Percentiles rank a stretch among this genome's conserved stretches.
These are phyloP conservation scores for Phymatocera aterrima DNA, from an alignment of 2,888 invertebrate species.

Conservation along the genomic window DNA sequence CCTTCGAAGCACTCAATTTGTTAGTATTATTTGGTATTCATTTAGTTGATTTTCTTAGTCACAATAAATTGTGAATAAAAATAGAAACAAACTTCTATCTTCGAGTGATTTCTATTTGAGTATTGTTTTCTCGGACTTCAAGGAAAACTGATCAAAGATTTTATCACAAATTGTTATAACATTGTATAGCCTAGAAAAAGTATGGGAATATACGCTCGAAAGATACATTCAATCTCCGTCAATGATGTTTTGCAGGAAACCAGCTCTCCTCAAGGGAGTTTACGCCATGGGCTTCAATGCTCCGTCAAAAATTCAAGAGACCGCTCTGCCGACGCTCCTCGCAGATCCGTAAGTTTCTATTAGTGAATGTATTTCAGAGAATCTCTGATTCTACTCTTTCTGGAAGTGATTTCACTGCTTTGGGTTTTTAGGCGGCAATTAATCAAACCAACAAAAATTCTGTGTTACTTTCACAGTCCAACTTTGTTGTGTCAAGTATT, in stretches of 20 bases:
- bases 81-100: background rate
- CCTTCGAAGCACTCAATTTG: slow-evolving; percentile 91
- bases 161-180: background rate
- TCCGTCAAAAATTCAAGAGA: slow-evolving; percentile 99
- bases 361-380: background rate
- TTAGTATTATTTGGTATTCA: slow-evolving; percentile 72
- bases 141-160: background rate
- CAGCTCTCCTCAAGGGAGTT: slow-evolving; percentile 93
- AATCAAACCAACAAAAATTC: background rate
- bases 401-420: background rate
- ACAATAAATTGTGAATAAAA: background rate
- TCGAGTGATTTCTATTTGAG: background rate
- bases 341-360: slow-evolving; percentile 86
- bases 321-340: slow-evolving; percentile 94
- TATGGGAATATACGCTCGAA: background rate
- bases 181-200: background rate
- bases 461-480: background rate
- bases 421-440: background rate
- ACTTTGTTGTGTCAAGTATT: background rate
- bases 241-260: slow-evolving; percentile 79
- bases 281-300: slow-evolving; percentile 98
- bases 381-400: background rate
- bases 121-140: background rate
- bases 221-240: background rate
- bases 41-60: background rate